Percentiles rank a stretch among this genome's conserved stretches.
phyloP scores from a whole-genome alignment of 2,113 vertebrate genomes.

The Heterochromis multidens region DNA sequence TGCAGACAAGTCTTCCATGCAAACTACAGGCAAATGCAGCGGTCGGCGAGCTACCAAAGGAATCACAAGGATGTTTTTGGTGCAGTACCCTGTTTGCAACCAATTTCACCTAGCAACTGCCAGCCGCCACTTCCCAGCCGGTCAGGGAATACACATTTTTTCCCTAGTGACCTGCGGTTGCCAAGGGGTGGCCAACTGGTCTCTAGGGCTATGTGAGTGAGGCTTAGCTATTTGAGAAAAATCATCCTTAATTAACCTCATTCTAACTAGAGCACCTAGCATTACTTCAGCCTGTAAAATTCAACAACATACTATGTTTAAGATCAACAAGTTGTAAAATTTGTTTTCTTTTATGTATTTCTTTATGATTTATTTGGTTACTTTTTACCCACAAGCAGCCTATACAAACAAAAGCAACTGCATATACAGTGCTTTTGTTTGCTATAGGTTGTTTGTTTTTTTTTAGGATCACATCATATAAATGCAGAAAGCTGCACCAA shows the following conservation, averaged over 20 bases:
- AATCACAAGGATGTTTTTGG: too few relatives aligned
- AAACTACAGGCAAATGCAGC: too few relatives aligned
- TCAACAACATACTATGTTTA: neutral
- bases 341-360: neutral
- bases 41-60: accelerated
- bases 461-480: neutral
- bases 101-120: too few relatives aligned
- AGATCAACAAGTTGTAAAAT: neutral
- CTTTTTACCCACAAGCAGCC: neutral
- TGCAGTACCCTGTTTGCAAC: too few relatives aligned
- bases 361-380: accelerated
- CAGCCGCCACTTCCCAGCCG: too few relatives aligned
- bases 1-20: too few relatives aligned
- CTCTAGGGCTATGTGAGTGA: too few relatives aligned
- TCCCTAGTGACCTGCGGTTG: too few relatives aligned
- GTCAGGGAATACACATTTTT: too few relatives aligned
- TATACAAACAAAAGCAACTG: neutral
- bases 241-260: too few relatives aligned
- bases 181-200: too few relatives aligned
- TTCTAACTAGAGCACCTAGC: neutral
- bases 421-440: neutral
- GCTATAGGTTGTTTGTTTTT: neutral
- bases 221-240: too few relatives aligned
- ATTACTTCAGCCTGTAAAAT: neutral
- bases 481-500: neutral